Evolutionary conservation across 2,797 vertebrate species (phyloP), one percentile per base, ranked within the genome.

Genomic region (Acanthiza pusilla): DNA sequence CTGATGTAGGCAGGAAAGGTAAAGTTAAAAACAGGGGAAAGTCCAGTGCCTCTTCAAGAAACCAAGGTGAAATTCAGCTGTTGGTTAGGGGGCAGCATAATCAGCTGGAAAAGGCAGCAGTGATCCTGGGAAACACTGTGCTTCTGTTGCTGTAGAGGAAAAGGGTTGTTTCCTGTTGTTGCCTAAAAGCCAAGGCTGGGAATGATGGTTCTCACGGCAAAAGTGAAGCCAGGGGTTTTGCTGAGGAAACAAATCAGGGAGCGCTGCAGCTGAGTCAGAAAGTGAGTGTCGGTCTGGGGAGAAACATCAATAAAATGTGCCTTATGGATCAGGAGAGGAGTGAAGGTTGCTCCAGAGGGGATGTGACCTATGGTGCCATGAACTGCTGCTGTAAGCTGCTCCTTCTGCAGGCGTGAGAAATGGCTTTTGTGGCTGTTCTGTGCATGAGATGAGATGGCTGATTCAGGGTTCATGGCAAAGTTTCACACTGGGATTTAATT

Each of bases 21-120:
- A 9, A 93, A 85, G 43, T 68, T 82, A 48, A 77, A 88, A 85
- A 13, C 6, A 9, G 43, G 16, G 26, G 10, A 19, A 63, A 48
- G 23, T 76, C 48, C 57, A 61, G n/a, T 1, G 1, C 27, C 50
- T 55, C 42, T 78, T 50, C 27, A 68, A 13, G 51, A 53, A 61
- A 68, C 30, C 4, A 16, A 45, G 40, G 54, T 61, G 61, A 80
- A 83, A 65, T 60, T 50, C 6, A 13, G 25, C 2, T 11, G 30
- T n/a, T 77, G 42, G 8, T 47, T 23, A 51, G 72, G 45, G 71
- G 26, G 22, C 42, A 60, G 8, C 0, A 0, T 40, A 9, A 43
- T 68, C 5, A 2, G 32, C 72, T 83, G 72, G 57, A 45, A 71
- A 60, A 76, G 54, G 80, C 57, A 68, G 54, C 74, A 51, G 53